Evolutionary conservation across 2,888 invertebrate species (phyloP).

Genomic region (Microctonus hyperodae): DNA sequence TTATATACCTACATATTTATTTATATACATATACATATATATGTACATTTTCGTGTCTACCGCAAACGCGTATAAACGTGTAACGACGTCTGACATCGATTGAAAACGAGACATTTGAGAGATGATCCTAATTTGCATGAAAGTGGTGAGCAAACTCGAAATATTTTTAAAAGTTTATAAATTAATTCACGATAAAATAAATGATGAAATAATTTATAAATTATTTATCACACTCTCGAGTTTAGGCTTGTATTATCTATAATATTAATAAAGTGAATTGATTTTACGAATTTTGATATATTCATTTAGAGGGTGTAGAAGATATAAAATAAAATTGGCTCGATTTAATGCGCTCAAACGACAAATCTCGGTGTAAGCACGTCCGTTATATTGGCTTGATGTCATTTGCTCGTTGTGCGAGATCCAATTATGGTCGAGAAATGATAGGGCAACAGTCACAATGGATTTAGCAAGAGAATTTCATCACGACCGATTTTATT

Average conservation of each 20-base stretch:
- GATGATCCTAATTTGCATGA: slow-evolving; percentile 57
- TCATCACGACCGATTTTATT: slow-evolving; percentile 35
- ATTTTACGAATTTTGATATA: background rate
- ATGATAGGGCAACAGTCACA: slow-evolving; percentile 57
- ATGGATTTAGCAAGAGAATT: slow-evolving; percentile 25
- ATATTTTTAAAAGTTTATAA: background rate
- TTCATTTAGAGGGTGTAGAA: background rate
- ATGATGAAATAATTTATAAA: background rate
- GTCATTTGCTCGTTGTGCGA: slow-evolving; percentile 55
- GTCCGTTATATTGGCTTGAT: slow-evolving; percentile 54
- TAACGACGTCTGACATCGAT: slow-evolving; percentile 50
- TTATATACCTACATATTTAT: too few species aligned
- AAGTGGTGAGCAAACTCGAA: background rate
- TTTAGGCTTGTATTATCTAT: background rate
- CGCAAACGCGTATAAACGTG: slow-evolving; percentile 31
- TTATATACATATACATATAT: too few species aligned
- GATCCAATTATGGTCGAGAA: slow-evolving; percentile 57
- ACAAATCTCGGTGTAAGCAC: slow-evolving; percentile 61
- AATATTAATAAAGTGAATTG: background rate
- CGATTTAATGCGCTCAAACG: slow-evolving; percentile 54
- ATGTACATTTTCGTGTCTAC: background rate
- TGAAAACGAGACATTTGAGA: slow-evolving; percentile 58
- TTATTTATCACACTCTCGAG: too few species aligned
- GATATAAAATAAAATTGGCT: slow-evolving; percentile 51
- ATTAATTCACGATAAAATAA: background rate